These are phyloP conservation scores for Capitulum mitella DNA, from an alignment of 2,888 invertebrate species.

Conservation along the genomic window DNA sequence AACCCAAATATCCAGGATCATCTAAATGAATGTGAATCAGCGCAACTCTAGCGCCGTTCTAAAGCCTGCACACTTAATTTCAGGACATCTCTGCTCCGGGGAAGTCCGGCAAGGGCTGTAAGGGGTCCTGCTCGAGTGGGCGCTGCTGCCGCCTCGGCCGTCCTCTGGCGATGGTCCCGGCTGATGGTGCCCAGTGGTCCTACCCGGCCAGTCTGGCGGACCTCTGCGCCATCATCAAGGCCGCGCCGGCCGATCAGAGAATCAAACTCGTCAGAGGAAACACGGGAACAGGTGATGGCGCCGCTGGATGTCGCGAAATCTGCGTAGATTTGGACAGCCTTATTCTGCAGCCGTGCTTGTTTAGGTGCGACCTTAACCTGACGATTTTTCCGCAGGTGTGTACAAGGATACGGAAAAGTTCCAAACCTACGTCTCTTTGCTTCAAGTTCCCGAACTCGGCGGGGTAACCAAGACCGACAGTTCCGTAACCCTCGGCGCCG, in stretches of 20 bases:
- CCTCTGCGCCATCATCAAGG: not conserved
- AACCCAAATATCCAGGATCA: too few relatives aligned
- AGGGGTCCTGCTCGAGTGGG: not conserved
- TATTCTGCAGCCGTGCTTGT: too few relatives aligned
- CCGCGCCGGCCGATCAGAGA: not conserved
- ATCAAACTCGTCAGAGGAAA: not conserved
- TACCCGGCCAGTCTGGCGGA: not conserved
- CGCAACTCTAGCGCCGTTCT: too few relatives aligned
- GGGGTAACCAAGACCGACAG: slow-evolving; percentile 46
- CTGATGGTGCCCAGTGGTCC: not conserved
- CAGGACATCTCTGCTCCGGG: not conserved
- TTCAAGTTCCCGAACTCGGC: slow-evolving; percentile 50
- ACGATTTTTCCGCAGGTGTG: too few relatives aligned
- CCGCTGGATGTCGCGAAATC: too few relatives aligned
- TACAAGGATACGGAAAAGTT: too few relatives aligned
- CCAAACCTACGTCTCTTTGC: slow-evolving; percentile 50
- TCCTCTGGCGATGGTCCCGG: not conserved
- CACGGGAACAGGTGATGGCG: not conserved
- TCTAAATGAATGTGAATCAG: too few relatives aligned
- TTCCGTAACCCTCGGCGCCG: slow-evolving; percentile 52
- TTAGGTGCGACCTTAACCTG: too few relatives aligned
- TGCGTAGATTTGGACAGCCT: too few relatives aligned
- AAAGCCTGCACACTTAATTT: too few relatives aligned
- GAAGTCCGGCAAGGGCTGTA: not conserved
- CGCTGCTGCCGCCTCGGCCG: not conserved